Conservation (phyloP, 2,113 vertebrate genomes). For the Maccullochella peelii region DNA sequence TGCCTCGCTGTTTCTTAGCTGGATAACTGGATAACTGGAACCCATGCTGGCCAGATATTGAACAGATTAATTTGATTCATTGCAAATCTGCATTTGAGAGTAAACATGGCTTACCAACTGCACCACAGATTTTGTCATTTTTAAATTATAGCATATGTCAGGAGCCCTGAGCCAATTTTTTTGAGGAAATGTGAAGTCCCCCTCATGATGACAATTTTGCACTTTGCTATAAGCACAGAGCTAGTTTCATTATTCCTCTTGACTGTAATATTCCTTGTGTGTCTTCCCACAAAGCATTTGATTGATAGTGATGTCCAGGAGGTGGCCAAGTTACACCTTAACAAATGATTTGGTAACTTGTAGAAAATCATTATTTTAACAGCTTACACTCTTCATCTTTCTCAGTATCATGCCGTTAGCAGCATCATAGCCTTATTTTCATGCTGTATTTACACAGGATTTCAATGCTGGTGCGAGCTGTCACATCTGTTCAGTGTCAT, state of each 20-base stretch:
- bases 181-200: not conserved
- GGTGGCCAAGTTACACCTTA: constrained; percentile 5
- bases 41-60: not conserved
- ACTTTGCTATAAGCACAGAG: not conserved
- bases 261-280: not conserved
- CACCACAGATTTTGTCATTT: not conserved
- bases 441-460: not conserved
- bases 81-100: not conserved
- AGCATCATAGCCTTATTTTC: not conserved
- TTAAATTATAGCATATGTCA: not conserved
- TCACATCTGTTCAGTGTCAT: constrained; percentile 9
- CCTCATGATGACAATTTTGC: not conserved
- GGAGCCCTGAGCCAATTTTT: not conserved
- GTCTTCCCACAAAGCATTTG: not conserved
- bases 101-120: not conserved
- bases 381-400: not conserved
- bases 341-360: not conserved
- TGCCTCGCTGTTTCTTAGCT: not conserved
- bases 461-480: not conserved
- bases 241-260: not conserved
- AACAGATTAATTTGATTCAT: not conserved
- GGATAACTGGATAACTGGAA: not conserved
- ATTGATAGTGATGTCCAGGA: not conserved
- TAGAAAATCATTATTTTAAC: not conserved
- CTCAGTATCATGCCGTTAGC: not conserved